Conservation (phyloP, 2,797 vertebrate genomes). For the Urocyon cinereoargenteus region DNA sequence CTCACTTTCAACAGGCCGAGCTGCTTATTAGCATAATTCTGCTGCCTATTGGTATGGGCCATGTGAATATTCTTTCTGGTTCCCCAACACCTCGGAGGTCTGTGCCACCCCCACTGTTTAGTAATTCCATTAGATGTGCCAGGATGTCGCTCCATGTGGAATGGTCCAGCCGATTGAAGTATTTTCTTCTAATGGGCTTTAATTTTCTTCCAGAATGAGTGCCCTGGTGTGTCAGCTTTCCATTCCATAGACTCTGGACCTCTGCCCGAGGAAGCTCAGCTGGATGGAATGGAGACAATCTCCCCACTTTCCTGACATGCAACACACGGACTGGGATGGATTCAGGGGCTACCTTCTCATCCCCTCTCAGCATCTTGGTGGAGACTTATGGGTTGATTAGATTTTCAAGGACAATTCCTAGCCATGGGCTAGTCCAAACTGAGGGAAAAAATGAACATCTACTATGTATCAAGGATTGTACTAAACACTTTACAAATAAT, state of each 20-base stretch:
- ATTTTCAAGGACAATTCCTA: background rate
- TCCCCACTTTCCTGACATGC: rapidly evolving
- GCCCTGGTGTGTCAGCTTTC: conserved; percentile 78
- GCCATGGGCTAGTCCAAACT: background rate
- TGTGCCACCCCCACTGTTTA: conserved; percentile 75
- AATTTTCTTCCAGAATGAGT: conserved; percentile 85
- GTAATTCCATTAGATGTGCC: conserved; percentile 80
- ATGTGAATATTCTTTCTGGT: conserved; percentile 78
- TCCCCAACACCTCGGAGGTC: conserved; percentile 79
- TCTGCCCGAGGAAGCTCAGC: background rate
- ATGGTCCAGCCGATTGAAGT: background rate
- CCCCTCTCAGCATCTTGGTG: background rate
- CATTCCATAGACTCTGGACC: conserved; percentile 73
- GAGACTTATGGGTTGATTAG: background rate
- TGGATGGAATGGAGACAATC: rapidly evolving
- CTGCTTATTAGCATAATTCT: conserved; percentile 83
- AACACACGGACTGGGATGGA: rapidly evolving
- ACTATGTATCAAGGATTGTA: background rate
- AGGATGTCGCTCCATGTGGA: background rate
- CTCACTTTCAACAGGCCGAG: background rate
- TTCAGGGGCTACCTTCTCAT: rapidly evolving
- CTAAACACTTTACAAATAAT: background rate
- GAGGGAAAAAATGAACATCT: background rate
- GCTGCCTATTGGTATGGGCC: conserved; percentile 79
- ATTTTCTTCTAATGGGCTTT: conserved; percentile 82